Percentiles rank a stretch among this genome's conserved stretches.
These are phyloP conservation scores for Drosophila histrio DNA, from an alignment of 2,888 invertebrate genomes.

Conservation along the genomic window DNA sequence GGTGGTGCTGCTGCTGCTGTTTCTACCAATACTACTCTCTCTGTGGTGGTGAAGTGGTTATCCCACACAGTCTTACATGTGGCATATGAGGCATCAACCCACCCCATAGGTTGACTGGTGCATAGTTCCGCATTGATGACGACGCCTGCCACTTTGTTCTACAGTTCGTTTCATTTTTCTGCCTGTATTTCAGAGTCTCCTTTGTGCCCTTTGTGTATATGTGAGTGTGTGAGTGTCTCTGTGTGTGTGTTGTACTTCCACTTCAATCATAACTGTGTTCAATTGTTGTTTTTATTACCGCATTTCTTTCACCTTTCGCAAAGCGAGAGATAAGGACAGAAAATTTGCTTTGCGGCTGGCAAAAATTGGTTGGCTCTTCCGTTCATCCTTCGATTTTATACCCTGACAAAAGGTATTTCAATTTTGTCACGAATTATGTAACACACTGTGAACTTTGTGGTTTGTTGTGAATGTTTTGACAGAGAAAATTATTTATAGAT, in stretches of 20 bases:
- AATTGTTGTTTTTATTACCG: conserved; percentile 80
- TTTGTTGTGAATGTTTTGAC: too few species aligned
- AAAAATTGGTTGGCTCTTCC: conserved; percentile 53
- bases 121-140: conserved; percentile 68
- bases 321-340: conserved; percentile 6
- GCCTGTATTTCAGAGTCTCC: conserved; percentile 9
- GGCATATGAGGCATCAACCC: conserved; percentile 28
- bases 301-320: conserved; percentile 71
- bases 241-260: conserved; percentile 61
- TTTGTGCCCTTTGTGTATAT: conserved; percentile 38
- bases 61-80: conserved; percentile 48
- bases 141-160: conserved; percentile 51
- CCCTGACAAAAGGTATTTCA: not conserved
- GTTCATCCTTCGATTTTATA: not conserved
- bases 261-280: conserved; percentile 80
- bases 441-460: too few species aligned
- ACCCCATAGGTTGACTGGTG: conserved; percentile 43
- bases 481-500: too few species aligned
- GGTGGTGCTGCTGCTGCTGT: conserved; percentile 14
- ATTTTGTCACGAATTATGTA: not conserved
- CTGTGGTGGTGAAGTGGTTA: conserved; percentile 26
- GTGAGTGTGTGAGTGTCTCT: conserved; percentile 10
- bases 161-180: conserved; percentile 19
- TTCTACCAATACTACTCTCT: not conserved
- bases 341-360: conserved; percentile 48